Evolutionary conservation across 2,888 invertebrate species (phyloP), one percentile per base, ranked within the genome.

Genomic region (Erpobdella octoculata): DNA sequence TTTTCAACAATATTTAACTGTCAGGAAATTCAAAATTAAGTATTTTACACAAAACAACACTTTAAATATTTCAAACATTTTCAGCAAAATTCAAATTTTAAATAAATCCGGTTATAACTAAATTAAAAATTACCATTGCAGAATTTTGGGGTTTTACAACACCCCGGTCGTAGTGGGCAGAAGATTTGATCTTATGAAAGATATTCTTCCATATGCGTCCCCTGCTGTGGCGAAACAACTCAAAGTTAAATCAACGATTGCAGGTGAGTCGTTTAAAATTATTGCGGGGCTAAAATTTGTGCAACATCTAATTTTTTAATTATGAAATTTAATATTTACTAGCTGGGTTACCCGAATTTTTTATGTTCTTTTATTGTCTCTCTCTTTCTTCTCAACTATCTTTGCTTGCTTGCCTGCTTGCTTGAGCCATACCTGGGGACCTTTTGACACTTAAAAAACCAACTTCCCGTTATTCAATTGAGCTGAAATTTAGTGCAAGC

Each of bases 111-210:
- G 21, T 18, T 36, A n/a, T 70, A 8, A 66, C 12, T 53, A 36
- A n/a, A n/a, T n/a, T n/a, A n/a, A n/a, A n/a, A n/a, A n/a, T n/a
- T 8, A 68, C 62, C 28, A 6, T 3, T 65, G 3, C 72, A 76
- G 76, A 71, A 35, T 75, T 18, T 68, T 77, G 21, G 76, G 75
- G 4, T 76, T 77, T 59, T 41, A 73, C n/a, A 77, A 76, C 69
- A 76, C 75, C 1, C 77, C 77, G 0, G 75, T 74, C 61, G 77
- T 74, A n/a, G 67, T 70, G 0, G 77, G 77, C 38, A 65, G 77
- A 53, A 73, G 58, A 41, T 61, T 77, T n/a, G 59, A 76, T 41
- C 64, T 77, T 3, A n/a, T 61, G 5, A 38, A 59, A n/a, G 76
- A 77, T 28, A 72, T 77, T 12, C 59, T 75, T 1, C 76, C 77